Percentiles rank a stretch among this genome's conserved stretches.
phyloP scores from a whole-genome alignment of 2,113 vertebrate species.

The Corythoichthys intestinalis region DNA sequence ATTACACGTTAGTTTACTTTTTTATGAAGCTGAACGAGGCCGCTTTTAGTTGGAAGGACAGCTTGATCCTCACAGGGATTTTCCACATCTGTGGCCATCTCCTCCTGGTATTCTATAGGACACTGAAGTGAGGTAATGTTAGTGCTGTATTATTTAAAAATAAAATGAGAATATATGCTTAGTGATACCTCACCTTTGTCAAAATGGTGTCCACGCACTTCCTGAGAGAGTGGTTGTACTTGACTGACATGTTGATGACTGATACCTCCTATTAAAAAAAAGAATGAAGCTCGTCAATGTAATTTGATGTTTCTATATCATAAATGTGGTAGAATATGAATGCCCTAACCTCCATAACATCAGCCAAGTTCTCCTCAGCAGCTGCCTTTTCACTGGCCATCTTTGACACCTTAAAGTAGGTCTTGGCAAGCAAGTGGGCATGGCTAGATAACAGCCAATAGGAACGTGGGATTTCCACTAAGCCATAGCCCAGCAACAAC shows the following conservation, averaged over 20 bases:
- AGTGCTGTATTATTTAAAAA: background rate
- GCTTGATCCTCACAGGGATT: constrained; percentile 61
- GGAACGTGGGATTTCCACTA: constrained; percentile 92
- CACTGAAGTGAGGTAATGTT: constrained; percentile 69
- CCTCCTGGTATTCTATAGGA: constrained; percentile 83
- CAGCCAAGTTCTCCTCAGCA: constrained; percentile 86
- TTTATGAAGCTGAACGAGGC: constrained; percentile 84
- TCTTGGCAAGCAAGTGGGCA: constrained; percentile 81
- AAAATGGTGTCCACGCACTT: constrained; percentile 90
- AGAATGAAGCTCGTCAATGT: background rate
- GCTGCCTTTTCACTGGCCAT: constrained; percentile 86
- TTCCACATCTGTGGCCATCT: constrained; percentile 84
- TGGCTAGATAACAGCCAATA: constrained; percentile 86
- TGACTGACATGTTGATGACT: constrained; percentile 78
- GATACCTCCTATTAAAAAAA: constrained; percentile 77
- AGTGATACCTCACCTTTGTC: constrained; percentile 78
- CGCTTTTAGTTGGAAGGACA: constrained; percentile 77
- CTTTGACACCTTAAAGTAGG: constrained; percentile 89
- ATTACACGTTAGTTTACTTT: constrained; percentile 68
- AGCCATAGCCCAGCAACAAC: constrained; percentile 86
- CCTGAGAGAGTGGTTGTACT: constrained; percentile 81
- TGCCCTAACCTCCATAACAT: constrained; percentile 83
- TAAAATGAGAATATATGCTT: background rate
- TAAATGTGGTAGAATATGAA: background rate
- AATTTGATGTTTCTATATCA: background rate